phyloP scores from a whole-genome alignment of 1,140 invertebrate species.

The Diabrotica virgifera region DNA sequence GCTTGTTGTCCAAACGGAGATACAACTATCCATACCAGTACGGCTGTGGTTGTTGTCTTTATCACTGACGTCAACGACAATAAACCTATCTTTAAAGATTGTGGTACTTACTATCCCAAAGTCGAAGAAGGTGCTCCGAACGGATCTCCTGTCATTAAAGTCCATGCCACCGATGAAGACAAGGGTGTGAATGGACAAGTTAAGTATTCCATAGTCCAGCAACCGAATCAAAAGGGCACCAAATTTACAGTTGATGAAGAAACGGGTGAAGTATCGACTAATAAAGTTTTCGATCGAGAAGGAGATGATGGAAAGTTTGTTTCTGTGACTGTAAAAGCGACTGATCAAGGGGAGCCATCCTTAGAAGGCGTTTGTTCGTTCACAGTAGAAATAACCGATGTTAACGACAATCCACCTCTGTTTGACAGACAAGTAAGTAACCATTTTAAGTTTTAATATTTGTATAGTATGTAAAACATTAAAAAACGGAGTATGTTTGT shows the following conservation, averaged over 20 bases:
- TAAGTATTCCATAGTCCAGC: slow-evolving; percentile 93
- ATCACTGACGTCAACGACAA: slow-evolving; percentile 96
- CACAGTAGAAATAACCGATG: slow-evolving; percentile 93
- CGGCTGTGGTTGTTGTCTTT: slow-evolving; percentile 93
- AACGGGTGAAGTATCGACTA: slow-evolving; percentile 89
- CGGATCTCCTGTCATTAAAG: slow-evolving; percentile 89
- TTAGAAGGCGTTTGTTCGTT: slow-evolving; percentile 94
- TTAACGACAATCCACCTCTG: slow-evolving; percentile 90
- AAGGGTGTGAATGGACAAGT: slow-evolving; percentile 90
- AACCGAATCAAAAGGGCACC: slow-evolving; percentile 93
- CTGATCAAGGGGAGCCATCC: slow-evolving; percentile 93
- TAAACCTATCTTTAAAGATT: slow-evolving; percentile 91
- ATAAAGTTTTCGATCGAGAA: slow-evolving; percentile 94
- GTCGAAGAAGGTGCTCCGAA: slow-evolving; percentile 90
- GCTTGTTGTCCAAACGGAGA: slow-evolving; percentile 87
- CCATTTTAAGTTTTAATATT: not conserved
- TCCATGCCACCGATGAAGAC: slow-evolving; percentile 90
- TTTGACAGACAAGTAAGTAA: slow-evolving; percentile 85
- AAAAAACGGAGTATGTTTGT: too few relatives aligned
- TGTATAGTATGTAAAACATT: too few relatives aligned
- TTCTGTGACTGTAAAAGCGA: slow-evolving; percentile 92
- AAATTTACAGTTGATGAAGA: slow-evolving; percentile 94
- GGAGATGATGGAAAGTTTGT: slow-evolving; percentile 95
- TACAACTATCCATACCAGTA: slow-evolving; percentile 83
- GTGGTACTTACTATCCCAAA: slow-evolving; percentile 86